Evolutionary conservation across 1,140 invertebrate species (phyloP).

Genomic region (Sipha flava): DNA sequence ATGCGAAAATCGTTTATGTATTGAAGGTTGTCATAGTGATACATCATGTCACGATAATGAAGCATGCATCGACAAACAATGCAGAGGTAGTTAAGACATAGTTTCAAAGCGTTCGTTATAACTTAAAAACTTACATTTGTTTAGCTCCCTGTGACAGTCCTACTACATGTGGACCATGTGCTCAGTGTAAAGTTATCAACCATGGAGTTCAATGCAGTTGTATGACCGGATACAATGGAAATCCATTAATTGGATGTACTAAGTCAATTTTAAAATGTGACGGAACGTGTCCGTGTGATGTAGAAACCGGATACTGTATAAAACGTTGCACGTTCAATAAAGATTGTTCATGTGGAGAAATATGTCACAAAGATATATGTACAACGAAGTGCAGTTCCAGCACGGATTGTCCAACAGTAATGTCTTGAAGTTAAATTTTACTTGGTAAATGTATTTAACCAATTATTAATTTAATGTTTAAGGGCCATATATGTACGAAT

Average conservation of each 20-base stretch:
- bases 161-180: conserved; percentile 64
- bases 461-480: conserved; percentile 6
- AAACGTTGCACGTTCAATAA: conserved; percentile 55
- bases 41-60: conserved; percentile 62
- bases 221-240: conserved; percentile 71
- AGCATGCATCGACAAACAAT: conserved; percentile 73
- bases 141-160: background rate
- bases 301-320: conserved; percentile 61
- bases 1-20: conserved; percentile 76
- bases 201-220: conserved; percentile 74
- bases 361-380: conserved; percentile 55
- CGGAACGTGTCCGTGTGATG: conserved; percentile 62
- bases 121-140: conserved; percentile 28
- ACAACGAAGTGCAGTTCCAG: conserved; percentile 52
- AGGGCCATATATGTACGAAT: conserved; percentile 56
- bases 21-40: conserved; percentile 73
- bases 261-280: conserved; percentile 54
- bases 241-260: conserved; percentile 61
- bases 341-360: conserved; percentile 68
- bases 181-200: conserved; percentile 61
- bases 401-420: conserved; percentile 46
- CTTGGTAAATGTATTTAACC: background rate
- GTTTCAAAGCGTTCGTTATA: conserved; percentile 31
- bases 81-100: conserved; percentile 51
- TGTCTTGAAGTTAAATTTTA: background rate